Percentiles rank a stretch among this genome's conserved stretches.
These are phyloP conservation scores for Acromyrmex heyeri DNA, from an alignment of 1,140 invertebrate genomes.

Conservation along the genomic window DNA sequence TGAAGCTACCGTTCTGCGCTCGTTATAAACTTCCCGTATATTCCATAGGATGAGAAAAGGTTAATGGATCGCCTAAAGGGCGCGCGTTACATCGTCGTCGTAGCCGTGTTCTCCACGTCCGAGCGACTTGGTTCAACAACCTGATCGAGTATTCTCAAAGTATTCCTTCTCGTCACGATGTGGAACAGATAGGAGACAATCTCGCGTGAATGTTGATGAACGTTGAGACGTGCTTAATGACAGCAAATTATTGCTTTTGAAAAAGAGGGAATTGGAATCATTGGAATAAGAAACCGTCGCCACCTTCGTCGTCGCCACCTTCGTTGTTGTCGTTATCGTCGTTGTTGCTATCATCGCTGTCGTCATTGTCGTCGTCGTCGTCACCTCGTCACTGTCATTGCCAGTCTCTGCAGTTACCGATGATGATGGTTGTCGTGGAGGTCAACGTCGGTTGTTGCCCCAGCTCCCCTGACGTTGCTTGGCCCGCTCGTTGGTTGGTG, in stretches of 20 bases:
- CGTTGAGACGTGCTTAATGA: constrained; percentile 64
- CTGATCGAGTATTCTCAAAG: constrained; percentile 1
- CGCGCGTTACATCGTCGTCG: constrained; percentile 28
- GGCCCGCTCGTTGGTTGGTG: constrained; percentile 62
- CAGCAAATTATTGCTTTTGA: constrained; percentile 5
- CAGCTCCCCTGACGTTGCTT: constrained; percentile 68
- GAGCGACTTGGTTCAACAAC: constrained; percentile 60
- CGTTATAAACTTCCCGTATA: background rate
- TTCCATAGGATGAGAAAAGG: constrained; percentile 5
- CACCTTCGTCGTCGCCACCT: background rate
- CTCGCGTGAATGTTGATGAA: constrained; percentile 2
- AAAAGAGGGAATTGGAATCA: constrained; percentile 46
- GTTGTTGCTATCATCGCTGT: background rate
- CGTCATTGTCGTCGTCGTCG: background rate
- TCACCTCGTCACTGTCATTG: background rate
- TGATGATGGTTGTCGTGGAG: constrained; percentile 71
- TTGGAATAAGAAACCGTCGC: constrained; percentile 1
- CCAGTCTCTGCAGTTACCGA: constrained; percentile 29
- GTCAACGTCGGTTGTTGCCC: constrained; percentile 81
- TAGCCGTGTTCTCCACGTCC: background rate
- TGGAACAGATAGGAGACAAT: constrained; percentile 53
- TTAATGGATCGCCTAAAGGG: constrained; percentile 32
- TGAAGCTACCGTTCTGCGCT: too few relatives aligned
- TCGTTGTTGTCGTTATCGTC: background rate
- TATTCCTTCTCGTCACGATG: constrained; percentile 42